These are phyloP conservation scores for Microtus pennsylvanicus DNA, from an alignment of 2,113 vertebrate genomes.

Conservation along the genomic window DNA sequence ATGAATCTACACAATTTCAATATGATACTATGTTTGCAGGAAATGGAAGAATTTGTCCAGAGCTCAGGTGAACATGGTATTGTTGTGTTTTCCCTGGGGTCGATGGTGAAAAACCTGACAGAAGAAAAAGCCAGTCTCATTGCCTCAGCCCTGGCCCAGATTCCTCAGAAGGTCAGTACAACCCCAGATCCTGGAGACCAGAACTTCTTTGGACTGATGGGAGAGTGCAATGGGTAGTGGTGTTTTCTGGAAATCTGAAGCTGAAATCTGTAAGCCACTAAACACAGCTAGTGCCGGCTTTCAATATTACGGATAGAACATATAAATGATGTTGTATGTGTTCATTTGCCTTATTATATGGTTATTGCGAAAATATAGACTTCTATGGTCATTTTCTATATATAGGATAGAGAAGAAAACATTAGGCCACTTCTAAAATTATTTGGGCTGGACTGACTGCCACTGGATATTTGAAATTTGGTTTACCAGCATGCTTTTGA, in stretches of 20 bases:
- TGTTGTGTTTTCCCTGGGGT: conserved; percentile 92
- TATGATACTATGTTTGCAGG: conserved; percentile 82
- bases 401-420: not conserved
- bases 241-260: not conserved
- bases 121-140: conserved; percentile 90
- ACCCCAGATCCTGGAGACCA: fast-evolving
- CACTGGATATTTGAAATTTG: not conserved
- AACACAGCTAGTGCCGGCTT: fast-evolving
- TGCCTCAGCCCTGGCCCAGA: conserved; percentile 91
- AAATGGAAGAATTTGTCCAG: conserved; percentile 94
- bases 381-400: not conserved
- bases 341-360: not conserved
- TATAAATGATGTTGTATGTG: not conserved
- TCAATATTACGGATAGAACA: not conserved
- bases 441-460: not conserved
- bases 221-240: fast-evolving
- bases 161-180: conserved; percentile 93
- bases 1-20: not conserved
- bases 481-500: not conserved
- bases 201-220: not conserved
- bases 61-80: conserved; percentile 92
- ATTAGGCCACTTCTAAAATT: not conserved
- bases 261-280: not conserved
- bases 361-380: not conserved
- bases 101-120: conserved; percentile 90